Percentiles rank a stretch among this genome's conserved stretches.
Conservation (phyloP, 2,113 vertebrate species). For the Emydocephalus ijimae region DNA sequence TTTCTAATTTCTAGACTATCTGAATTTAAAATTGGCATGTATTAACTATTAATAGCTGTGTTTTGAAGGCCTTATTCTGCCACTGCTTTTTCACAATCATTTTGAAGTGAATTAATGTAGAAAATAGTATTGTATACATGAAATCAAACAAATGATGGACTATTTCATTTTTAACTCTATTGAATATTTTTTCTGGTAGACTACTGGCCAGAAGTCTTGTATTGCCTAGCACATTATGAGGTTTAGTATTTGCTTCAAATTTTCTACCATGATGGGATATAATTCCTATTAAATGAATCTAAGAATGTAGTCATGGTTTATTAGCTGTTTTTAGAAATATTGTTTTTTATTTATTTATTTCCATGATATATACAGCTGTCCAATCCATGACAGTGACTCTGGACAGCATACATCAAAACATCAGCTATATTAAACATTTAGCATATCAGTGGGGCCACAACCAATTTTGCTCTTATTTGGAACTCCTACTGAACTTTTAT, state of each 20-base stretch:
- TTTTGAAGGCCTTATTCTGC: constrained; percentile 33
- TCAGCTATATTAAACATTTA: background rate
- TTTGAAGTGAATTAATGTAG: constrained; percentile 42
- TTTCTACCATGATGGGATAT: background rate
- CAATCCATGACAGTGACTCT: background rate
- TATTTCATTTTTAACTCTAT: constrained; percentile 34
- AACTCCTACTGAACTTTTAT: background rate
- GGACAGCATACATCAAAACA: background rate
- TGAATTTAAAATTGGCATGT: constrained; percentile 44
- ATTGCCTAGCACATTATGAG: background rate
- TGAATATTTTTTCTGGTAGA: background rate
- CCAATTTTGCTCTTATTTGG: background rate
- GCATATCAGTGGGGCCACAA: background rate
- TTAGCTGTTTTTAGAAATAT: background rate
- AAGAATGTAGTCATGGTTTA: background rate
- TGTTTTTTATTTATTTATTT: background rate
- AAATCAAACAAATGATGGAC: constrained; percentile 35
- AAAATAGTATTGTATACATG: constrained; percentile 33
- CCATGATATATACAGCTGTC: background rate
- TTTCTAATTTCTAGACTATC: constrained; percentile 42
- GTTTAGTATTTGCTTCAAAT: background rate
- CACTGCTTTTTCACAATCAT: constrained; percentile 21
- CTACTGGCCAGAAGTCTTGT: background rate
- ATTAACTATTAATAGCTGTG: constrained; percentile 37
- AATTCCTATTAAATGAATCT: background rate